Evolutionary conservation across 2,113 vertebrate species (phyloP).

Genomic region (Cheirogaleus medius): DNA sequence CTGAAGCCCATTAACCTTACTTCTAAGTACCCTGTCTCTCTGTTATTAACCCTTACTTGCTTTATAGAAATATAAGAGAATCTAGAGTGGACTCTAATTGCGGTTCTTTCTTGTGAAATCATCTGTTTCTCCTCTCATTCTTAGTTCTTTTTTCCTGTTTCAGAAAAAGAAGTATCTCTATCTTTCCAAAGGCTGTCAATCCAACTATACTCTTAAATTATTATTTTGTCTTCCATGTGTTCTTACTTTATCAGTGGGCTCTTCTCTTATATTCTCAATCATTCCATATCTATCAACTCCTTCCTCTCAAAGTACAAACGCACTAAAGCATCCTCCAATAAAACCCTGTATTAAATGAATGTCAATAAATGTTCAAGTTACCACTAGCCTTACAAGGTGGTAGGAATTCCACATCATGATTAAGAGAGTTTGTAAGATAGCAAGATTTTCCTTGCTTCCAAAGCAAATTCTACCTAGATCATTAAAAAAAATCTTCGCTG

Average conservation of each 20-base stretch:
- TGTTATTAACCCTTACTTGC: neutral
- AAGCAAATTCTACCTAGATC: constrained; percentile 13
- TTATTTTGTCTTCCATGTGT: neutral
- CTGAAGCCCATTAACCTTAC: neutral
- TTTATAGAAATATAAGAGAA: neutral
- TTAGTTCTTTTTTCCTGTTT: neutral
- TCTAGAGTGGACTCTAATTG: neutral
- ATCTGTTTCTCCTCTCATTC: neutral
- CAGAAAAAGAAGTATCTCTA: neutral
- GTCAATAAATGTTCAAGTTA: neutral
- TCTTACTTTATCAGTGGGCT: neutral
- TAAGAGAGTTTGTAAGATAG: constrained; percentile 12
- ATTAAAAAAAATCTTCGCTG: neutral
- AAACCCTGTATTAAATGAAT: neutral
- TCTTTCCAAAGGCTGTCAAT: neutral
- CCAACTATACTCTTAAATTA: neutral
- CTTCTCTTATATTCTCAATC: neutral
- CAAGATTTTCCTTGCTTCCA: neutral
- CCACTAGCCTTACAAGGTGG: neutral
- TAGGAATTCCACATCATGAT: neutral
- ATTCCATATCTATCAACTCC: neutral
- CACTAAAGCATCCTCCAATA: neutral
- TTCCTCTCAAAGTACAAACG: neutral
- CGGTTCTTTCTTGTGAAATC: neutral
- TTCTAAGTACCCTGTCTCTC: neutral